Evolutionary conservation across 2,888 invertebrate species (phyloP), one percentile per base, ranked within the genome.

Genomic region (Tortricodes alternella): DNA sequence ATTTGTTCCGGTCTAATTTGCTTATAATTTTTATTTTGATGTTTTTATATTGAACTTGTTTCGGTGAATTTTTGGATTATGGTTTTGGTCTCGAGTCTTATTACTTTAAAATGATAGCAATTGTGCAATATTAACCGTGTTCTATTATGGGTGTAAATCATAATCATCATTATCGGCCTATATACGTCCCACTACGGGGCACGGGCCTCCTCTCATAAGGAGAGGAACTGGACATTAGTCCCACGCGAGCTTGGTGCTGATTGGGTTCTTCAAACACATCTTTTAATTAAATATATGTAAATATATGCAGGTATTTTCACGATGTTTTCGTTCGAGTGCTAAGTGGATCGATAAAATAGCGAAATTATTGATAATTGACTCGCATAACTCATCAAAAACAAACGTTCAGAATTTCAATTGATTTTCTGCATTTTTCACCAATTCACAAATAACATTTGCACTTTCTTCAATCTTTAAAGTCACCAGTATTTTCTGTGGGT

Each of bases 1-100:
- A 81, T 83, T 83, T 85, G 77, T 78, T 74, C 71, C 76, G 70
- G 70, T 74, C 78, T 78, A 80, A 84, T 80, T 83, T 78, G 75
- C 79, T 70, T 69, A 67, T 71, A 68, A 70, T 69, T 65, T 69
- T 65, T 61, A 62, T 62, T 68, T 70, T 71, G 29, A 51, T 71
- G 44, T 58, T 55, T 27, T 37, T 41, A 35, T 41, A 16, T 49
- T 43, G 49, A 21, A 41, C 24, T 37, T 18, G 48, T 48, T 48
- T 34, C 13, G 15, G 18, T 32, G 19, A 8, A 38, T 15, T 8
- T 44, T 15, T 7, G 2, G 8, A 21, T 34, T 13, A 13, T 15
- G n/a, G 39, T 21, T 43, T 38, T 35, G 24, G 34, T 7, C 29
- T 27, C 4, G 24, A 15, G 24, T 13, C 23, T 3, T 9, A 16